Evolutionary conservation across 1,140 invertebrate species (phyloP).

Genomic region (Galendromus occidentalis): DNA sequence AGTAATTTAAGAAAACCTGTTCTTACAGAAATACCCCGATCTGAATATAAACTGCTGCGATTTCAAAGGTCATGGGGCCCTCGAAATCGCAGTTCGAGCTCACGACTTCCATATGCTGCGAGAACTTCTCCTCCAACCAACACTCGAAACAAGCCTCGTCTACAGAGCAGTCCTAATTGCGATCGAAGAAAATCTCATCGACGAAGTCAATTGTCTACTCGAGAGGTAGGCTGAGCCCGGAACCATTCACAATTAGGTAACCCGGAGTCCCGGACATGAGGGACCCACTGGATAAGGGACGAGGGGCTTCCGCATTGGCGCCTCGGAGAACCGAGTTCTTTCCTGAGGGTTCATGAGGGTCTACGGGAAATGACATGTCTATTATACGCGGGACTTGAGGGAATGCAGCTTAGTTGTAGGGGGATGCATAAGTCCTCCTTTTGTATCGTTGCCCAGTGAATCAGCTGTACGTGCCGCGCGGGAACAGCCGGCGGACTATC

Average conservation of each 20-base stretch:
- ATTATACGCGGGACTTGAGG: too few relatives aligned
- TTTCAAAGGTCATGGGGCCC: conserved; percentile 15
- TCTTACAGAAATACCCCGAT: conserved; percentile 3
- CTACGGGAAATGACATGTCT: too few relatives aligned
- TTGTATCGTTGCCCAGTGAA: neutral
- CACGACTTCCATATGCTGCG: conserved; percentile 15
- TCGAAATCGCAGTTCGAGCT: conserved; percentile 17
- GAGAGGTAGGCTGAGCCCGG: conserved; percentile 13
- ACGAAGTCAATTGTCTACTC: conserved; percentile 15
- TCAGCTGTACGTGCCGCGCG: neutral
- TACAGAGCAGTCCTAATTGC: conserved; percentile 16
- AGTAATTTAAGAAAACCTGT: neutral
- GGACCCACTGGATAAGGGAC: too few relatives aligned
- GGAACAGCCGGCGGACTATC: conserved; percentile 12
- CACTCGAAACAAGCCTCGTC: conserved; percentile 12
- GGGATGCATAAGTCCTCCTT: too few relatives aligned
- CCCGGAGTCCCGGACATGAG: too few relatives aligned
- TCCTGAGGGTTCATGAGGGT: too few relatives aligned
- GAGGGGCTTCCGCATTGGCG: too few relatives aligned
- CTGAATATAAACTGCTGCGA: conserved; percentile 17
- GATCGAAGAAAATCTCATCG: conserved; percentile 15
- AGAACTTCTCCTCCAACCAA: conserved; percentile 11
- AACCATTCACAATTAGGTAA: neutral
- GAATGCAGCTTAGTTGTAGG: too few relatives aligned
- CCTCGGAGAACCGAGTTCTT: too few relatives aligned